Conservation (phyloP, 23 tunicate genomes). For the Clavelina lepadiformis region DNA sequence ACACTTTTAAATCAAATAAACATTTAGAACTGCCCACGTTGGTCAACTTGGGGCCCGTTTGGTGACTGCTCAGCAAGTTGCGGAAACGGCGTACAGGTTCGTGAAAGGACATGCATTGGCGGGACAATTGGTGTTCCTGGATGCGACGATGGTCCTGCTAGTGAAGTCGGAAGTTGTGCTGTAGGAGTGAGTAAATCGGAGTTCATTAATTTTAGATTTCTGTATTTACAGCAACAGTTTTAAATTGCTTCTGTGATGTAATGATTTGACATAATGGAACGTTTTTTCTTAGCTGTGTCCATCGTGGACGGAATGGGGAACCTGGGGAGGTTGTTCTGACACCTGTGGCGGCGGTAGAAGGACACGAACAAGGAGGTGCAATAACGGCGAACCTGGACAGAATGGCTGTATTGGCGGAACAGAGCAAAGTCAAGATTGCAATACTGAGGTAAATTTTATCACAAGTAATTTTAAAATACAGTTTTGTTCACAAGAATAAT, state of each 20-base stretch:
- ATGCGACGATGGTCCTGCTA: slow-evolving; percentile 50
- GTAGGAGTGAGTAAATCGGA: slow-evolving; percentile 9
- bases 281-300: slow-evolving; percentile 52
- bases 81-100: slow-evolving; percentile 46
- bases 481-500: background rate
- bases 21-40: slow-evolving; percentile 46
- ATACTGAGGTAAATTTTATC: slow-evolving; percentile 23
- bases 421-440: slow-evolving; percentile 25
- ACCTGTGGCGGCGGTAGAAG: slow-evolving; percentile 57
- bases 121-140: slow-evolving; percentile 34
- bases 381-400: slow-evolving; percentile 53
- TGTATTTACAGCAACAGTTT: too few relatives aligned
- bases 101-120: slow-evolving; percentile 31
- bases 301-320: slow-evolving; percentile 46
- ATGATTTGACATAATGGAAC: background rate
- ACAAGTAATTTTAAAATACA: background rate
- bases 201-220: too few relatives aligned
- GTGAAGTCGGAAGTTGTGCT: slow-evolving; percentile 30
- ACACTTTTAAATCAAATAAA: background rate
- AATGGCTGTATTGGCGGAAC: slow-evolving; percentile 48
- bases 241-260: background rate
- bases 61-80: slow-evolving; percentile 44
- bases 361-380: slow-evolving; percentile 46
- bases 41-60: slow-evolving; percentile 72
- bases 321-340: slow-evolving; percentile 41